phyloP scores from a whole-genome alignment of 2,888 invertebrate genomes.

The Macaria notata region DNA sequence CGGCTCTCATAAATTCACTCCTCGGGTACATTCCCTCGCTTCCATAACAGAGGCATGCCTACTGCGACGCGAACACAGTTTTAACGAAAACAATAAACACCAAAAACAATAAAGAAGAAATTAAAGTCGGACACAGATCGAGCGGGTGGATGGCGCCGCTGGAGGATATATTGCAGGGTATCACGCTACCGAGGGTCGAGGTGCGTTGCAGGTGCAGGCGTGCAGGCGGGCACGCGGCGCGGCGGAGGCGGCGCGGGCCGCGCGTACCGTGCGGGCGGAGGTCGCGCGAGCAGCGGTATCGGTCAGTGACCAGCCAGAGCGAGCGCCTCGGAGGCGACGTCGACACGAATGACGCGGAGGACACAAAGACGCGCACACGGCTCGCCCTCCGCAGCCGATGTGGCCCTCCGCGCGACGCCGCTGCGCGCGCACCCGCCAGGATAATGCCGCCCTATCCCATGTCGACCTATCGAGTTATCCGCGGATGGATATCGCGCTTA shows the following conservation, averaged over 20 bases:
- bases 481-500: slow-evolving; percentile 60
- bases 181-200: slow-evolving; percentile 68
- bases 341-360: slow-evolving; percentile 59
- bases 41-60: slow-evolving; percentile 53
- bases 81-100: slow-evolving; percentile 73
- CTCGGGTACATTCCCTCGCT: slow-evolving; percentile 36
- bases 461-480: slow-evolving; percentile 79
- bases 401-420: slow-evolving; percentile 76
- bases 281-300: slow-evolving; percentile 51
- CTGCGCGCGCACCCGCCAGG: slow-evolving; percentile 74
- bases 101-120: slow-evolving; percentile 74
- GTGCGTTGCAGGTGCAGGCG: slow-evolving; percentile 59
- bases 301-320: slow-evolving; percentile 69
- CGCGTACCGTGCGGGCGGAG: slow-evolving; percentile 41
- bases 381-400: slow-evolving; percentile 77
- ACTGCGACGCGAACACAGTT: slow-evolving; percentile 64
- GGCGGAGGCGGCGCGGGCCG: slow-evolving; percentile 32
- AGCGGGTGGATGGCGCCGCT: slow-evolving; percentile 60
- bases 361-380: slow-evolving; percentile 65
- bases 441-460: slow-evolving; percentile 77
- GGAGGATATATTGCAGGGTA: slow-evolving; percentile 62
- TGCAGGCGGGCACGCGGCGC: slow-evolving; percentile 38
- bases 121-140: slow-evolving; percentile 67
- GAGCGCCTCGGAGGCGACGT: slow-evolving; percentile 61
- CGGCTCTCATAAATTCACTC: slow-evolving; percentile 43